Base-by-base conservation (phyloP, 2,888 invertebrate species). In the Epinotia bilunana region DNA sequence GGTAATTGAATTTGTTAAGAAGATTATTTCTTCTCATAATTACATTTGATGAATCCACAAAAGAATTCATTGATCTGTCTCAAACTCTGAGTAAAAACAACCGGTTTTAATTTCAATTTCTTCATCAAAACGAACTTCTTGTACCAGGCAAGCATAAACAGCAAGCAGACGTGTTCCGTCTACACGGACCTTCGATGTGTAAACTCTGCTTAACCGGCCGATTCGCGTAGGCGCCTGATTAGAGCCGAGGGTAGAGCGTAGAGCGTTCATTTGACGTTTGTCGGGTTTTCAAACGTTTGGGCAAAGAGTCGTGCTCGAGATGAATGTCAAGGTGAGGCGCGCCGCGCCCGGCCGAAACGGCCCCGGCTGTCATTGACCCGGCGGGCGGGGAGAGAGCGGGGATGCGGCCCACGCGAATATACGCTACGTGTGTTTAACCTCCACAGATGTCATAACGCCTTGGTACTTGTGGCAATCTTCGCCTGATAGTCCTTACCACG, bases 261-360 rank as follows among this genome's bases (percentile, higher is more conserved):
- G 82, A 80, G 80, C 80, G 83, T 79, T 80, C 81, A 86, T 87
- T 79, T 79, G 84, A 88, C 88, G 83, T 87, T 85, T 86, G 87
- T 84, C 85, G 88, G 88, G 88, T 91, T 90, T 89, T 90, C 89
- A 86, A 90, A 88, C 90, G 90, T 90, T 91, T 90, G 91, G 89
- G 88, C 87, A 88, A 88, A 91, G 89, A 90, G 88, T 88, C 81
- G 90, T 89, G 89, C 86, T 88, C 88, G 90, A 93, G 93, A 94
- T 93, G 93, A 94, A 94, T 94, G 94, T 94, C 94, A 94, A 94
- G 93, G 94, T 93, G 92, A 94, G 93, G 92, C 90, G 90, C 90
- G 90, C 91, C 90, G 75, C 75, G 72, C 75, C 77, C 76, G 91
- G 91, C 93, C 93, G 92, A 93, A 92, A 90, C 92, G 92, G 89